Evolutionary conservation across 2,113 vertebrate genomes (phyloP).

Genomic region (Rhynchopsitta pachyrhyncha): DNA sequence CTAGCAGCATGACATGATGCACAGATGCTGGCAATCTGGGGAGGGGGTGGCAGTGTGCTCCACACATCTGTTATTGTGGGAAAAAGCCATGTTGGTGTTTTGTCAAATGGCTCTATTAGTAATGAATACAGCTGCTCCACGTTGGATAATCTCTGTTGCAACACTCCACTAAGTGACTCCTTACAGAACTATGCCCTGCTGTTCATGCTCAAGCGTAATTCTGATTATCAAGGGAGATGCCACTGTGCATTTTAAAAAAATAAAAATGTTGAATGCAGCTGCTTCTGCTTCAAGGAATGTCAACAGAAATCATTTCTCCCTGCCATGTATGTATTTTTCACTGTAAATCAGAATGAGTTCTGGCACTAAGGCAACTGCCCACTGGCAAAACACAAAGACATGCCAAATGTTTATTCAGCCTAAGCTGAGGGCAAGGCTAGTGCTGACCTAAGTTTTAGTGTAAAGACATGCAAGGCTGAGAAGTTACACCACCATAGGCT

Average conservation of each 20-base stretch:
- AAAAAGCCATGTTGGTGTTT: slow-evolving; percentile 52
- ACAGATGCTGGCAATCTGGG: slow-evolving; percentile 39
- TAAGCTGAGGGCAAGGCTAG: background rate
- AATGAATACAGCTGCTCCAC: slow-evolving; percentile 73
- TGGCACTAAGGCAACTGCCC: background rate
- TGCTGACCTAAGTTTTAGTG: background rate
- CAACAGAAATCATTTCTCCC: slow-evolving; percentile 41
- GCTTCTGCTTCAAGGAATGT: slow-evolving; percentile 52
- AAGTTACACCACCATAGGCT: background rate
- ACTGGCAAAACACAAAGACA: background rate
- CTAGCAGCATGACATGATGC: slow-evolving; percentile 12
- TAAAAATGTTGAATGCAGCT: slow-evolving; percentile 1
- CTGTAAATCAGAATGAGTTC: background rate
- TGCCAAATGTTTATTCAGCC: background rate
- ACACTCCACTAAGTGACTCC: slow-evolving; percentile 26
- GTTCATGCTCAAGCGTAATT: slow-evolving; percentile 38
- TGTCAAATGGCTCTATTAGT: slow-evolving; percentile 69
- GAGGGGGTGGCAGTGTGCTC: background rate
- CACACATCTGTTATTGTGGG: slow-evolving; percentile 61
- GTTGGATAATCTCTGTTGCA: slow-evolving; percentile 46
- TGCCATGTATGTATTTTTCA: slow-evolving; percentile 3
- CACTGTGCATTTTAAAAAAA: background rate
- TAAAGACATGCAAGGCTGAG: background rate
- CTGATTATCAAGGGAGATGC: slow-evolving; percentile 56
- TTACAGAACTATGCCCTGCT: slow-evolving; percentile 33